These are phyloP conservation scores for Bombus waltoni DNA, from an alignment of 1,140 invertebrate genomes.

Conservation along the genomic window DNA sequence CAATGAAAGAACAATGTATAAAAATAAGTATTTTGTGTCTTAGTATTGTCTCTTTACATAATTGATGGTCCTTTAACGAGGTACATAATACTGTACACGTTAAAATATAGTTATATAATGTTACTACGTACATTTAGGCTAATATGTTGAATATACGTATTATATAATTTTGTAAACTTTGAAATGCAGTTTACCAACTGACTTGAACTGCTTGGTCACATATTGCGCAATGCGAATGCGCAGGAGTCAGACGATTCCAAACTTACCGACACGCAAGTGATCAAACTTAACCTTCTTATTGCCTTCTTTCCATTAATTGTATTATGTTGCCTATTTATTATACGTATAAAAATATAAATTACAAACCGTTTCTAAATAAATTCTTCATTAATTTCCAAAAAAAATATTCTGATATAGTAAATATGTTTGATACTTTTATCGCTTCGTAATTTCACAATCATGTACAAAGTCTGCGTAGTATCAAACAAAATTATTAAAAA, in stretches of 20 bases:
- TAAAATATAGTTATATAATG: too few relatives aligned
- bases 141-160: background rate
- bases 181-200: background rate
- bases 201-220: background rate
- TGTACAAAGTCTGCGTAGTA: background rate
- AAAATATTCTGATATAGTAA: background rate
- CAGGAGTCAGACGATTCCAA: background rate
- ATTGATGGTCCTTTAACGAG: background rate
- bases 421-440: background rate
- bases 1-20: too few relatives aligned
- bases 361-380: background rate
- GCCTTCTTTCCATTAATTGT: background rate
- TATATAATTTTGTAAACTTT: background rate
- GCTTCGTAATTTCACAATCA: background rate
- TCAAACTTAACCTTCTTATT: slow-evolving; percentile 3
- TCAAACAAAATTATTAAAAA: background rate
- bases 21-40: too few relatives aligned
- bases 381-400: background rate
- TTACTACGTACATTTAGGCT: background rate
- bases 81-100: background rate
- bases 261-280: background rate
- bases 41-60: background rate
- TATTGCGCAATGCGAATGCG: background rate
- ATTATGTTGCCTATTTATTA: background rate
- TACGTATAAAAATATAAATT: background rate